Evolutionary conservation across 2,797 vertebrate genomes (phyloP), one percentile per base, ranked within the genome.

Genomic region (Arctocebus calabarensis): DNA sequence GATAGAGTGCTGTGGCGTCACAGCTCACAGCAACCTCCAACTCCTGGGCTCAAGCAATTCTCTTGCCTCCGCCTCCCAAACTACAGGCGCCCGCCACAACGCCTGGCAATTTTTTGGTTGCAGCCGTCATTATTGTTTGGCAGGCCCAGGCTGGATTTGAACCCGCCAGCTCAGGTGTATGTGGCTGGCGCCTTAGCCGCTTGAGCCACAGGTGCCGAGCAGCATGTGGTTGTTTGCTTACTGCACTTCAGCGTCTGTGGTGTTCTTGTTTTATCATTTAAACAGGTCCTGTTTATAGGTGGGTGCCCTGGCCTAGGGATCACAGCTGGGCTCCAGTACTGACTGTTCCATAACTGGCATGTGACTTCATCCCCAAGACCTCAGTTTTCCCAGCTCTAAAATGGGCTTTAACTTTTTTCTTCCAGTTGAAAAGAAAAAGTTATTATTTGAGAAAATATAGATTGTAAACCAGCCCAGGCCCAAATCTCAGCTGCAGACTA

Each of bases 301-400:
- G 48, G 59, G 85, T n/a, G 48, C 14, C 2, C 71, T 3, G 22
- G 73, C 37, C 40, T 17, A n/a, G 22, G 55, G 45, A 74, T 83
- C 64, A 20, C 48, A 89, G 48, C 29, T 9, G 29, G 32, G 29
- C 4, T 32, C 22, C 34, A 9, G 32, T 17, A 27, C 43, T 2
- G 20, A 17, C n/a, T 64, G 43, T 83, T 32, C 29, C 40, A 5
- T 27, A 25, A 37, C 23, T 25, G 81, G 25, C 19, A 3, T 37
- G 61, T 23, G 14, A 52, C 48, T 61, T 57, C 23, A 17, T 43
- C 70, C 40, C 73, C 23, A n/a, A n/a, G n/a, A 32, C 13, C 84
- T 70, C 74, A 48, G 48, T 74, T 88, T 84, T 86, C 86, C 95
- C 12, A 59, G 61, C 91, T 96, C 73, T 75, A 77, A 88, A 90